Conservation (phyloP, 2,113 vertebrate species). For the Trematomus loennbergii region DNA sequence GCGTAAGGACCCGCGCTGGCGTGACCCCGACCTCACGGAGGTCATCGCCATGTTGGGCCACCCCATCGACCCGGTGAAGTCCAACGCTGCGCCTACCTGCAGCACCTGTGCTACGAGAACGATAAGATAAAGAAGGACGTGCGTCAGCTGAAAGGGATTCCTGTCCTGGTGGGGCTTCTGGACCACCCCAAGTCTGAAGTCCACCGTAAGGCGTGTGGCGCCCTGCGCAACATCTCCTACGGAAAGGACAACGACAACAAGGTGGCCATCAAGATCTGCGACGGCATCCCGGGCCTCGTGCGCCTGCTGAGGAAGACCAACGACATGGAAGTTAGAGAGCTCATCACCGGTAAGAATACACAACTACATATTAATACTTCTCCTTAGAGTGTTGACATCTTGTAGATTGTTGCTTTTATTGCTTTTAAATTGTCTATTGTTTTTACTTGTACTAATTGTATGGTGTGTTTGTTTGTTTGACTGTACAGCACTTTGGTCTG, state of each 20-base stretch:
- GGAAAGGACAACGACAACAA: constrained; percentile 98
- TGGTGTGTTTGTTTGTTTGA: too few relatives aligned
- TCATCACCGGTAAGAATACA: constrained; percentile 92
- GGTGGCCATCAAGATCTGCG: constrained; percentile 97
- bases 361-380: not conserved
- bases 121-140: constrained; percentile 97
- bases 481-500: too few relatives aligned
- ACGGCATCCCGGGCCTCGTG: constrained; percentile 94
- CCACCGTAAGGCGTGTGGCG: constrained; percentile 96
- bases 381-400: too few relatives aligned
- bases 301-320: constrained; percentile 93
- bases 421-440: too few relatives aligned
- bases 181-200: constrained; percentile 96
- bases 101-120: constrained; percentile 98
- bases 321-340: constrained; percentile 96
- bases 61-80: constrained; percentile 96
- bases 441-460: too few relatives aligned
- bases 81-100: constrained; percentile 95
- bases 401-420: too few relatives aligned
- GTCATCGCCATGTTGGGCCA: constrained; percentile 98
- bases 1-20: constrained; percentile 96
- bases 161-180: constrained; percentile 91
- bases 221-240: constrained; percentile 96
- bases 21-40: constrained; percentile 95
- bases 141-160: constrained; percentile 95